Conservation (phyloP, 2,113 vertebrate species). For the Cepphus grylle region DNA sequence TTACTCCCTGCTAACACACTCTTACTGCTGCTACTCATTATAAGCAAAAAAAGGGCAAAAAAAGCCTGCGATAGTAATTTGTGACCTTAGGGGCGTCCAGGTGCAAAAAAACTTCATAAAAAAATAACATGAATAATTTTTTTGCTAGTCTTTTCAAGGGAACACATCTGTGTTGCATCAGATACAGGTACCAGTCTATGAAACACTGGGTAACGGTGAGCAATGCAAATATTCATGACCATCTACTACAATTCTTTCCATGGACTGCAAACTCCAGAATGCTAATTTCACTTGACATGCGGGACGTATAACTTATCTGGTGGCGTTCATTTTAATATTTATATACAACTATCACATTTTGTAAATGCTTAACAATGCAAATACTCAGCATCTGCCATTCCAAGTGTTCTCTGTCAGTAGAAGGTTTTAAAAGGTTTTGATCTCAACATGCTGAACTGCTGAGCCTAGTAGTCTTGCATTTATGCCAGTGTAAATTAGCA, state of each 20-base stretch:
- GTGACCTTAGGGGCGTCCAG: background rate
- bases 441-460: background rate
- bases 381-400: conserved; percentile 12
- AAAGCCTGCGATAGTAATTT: background rate
- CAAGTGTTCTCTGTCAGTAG: background rate
- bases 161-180: conserved; percentile 25
- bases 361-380: background rate
- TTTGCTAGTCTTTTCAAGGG: conserved; percentile 13
- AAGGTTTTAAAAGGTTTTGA: conserved; percentile 46
- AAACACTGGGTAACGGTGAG: conserved; percentile 26
- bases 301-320: background rate
- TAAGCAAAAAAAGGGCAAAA: background rate
- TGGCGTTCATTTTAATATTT: background rate
- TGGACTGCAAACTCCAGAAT: conserved; percentile 13
- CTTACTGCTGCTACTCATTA: background rate
- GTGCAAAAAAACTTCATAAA: background rate
- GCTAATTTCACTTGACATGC: conserved; percentile 11
- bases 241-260: conserved; percentile 31
- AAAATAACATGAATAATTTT: background rate
- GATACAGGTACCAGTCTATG: background rate
- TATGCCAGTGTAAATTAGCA: conserved; percentile 11
- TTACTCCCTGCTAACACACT: background rate
- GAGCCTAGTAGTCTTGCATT: background rate
- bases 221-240: conserved; percentile 18
- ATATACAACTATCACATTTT: background rate